Base-by-base conservation (phyloP, 2,797 vertebrate genomes). In the Gobionotothen gibberifrons region DNA sequence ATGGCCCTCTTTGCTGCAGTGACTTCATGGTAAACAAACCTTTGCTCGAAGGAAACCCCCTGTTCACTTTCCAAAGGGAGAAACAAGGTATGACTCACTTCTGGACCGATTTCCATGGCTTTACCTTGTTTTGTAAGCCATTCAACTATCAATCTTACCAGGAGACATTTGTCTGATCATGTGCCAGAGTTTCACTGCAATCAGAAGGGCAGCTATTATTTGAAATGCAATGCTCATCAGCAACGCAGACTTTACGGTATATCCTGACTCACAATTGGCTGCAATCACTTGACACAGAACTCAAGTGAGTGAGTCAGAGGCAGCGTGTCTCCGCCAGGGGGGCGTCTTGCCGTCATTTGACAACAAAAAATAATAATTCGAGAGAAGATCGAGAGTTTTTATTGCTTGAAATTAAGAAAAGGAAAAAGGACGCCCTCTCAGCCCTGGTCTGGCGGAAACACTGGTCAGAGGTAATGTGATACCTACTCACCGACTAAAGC, bases 21-120 rank as follows among this genome's bases (percentile, higher is more conserved):
- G 89, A 91, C 88, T 87, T 92, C 85, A 91, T 77, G 68, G 85
- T 90, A 89, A 91, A 91, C 90, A 92, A 85, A 86, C 82, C 70
- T 46, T 53, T 66, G 66, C 73, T 69, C 4, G 86, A 77, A 88
- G 76, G 88, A 90, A 91, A 84, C 69, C 78, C 85, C 86, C 76
- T 62, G 54, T 79, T 87, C 69, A 32, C 66, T 81, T 82, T 85
- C 79, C 76, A 86, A 21, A 64, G 40, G 76, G 55, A 71, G 70
- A 59, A 62, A 36, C 32, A 36, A 8, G 54, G 22, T 10, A 80
- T 87, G 89, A 89, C 57, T 90, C 87, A 90, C 55, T 81, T 56
- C 51, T 56, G 32, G 49, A 72, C 15, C 22, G 49, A 55, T 71
- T 47, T 53, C 84, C 62, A 48, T 51, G 5, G 79, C 82, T 81